Evolutionary conservation across 2,888 invertebrate species (phyloP), one percentile per base, ranked within the genome.

Genomic region (Spisula solida): DNA sequence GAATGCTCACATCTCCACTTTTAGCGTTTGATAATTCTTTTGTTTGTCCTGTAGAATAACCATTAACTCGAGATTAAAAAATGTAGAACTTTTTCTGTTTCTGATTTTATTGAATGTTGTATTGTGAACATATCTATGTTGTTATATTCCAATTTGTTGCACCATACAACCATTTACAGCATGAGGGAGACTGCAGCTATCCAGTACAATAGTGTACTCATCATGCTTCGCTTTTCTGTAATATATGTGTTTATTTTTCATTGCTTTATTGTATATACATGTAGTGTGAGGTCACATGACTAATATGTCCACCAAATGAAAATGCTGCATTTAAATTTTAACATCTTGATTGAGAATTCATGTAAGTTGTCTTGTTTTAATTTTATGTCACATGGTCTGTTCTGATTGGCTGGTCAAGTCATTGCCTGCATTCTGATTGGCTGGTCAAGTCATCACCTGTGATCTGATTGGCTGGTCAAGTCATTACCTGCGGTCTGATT

Each of bases 71-170:
- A 8, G 2, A 2, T 5, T 41, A 41, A 41, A 41, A 5, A 41
- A 41, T 41, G 2, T 41, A 41, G 41, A 41, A 2, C 41, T 41
- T 41, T 41, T 41, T 41, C 41, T 41, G 41, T 41, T 41, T 41
- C 8, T 41, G n/a, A 60, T 66, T 25, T 66, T 66, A 66, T 66
- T 51, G n/a, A n/a, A 66, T 66, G 60, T 66, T 66, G 60, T 66
- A 0, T 66, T 25, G 25, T 66, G 25, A 66, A 66, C 60, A 41
- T 41, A n/a, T 66, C 10, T 66, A 66, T 66, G n/a, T 66, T 66
- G 60, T 66, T 66, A 2, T 10, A 10, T 66, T 66, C 25, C 25
- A 25, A 4, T 66, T 25, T 66, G 60, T 25, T 25, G 60, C 60
- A n/a, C 25, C 60, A 66, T n/a, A 25, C 41, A 25, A 10, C 25